Evolutionary conservation across 1,140 invertebrate species (phyloP), one percentile per base, ranked within the genome.

Genomic region (Caerostris darwini): DNA sequence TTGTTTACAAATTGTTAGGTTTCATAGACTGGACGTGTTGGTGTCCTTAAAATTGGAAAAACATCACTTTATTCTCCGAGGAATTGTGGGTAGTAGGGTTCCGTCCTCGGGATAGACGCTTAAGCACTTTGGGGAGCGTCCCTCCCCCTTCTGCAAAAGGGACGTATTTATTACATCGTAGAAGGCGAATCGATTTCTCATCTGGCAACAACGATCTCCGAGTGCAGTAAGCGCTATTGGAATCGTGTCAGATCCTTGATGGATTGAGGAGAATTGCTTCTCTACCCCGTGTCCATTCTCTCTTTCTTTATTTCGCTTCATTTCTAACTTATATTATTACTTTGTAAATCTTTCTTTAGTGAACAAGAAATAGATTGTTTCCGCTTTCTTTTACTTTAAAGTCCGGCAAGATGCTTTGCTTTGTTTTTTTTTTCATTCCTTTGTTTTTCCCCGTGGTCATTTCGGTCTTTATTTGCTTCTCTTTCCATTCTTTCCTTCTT

Each of bases 151-250:
- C 77, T 6, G 8, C 50, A 34, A 77, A 90, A 92, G 77, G 59
- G 77, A 92, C 91, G 91, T 92, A 92, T 92, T 92, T 92, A 92
- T 92, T 92, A 92, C 91, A 92, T 92, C 91, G 91, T 92, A 92
- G 81, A 92, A 92, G 82, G 61, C 67, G 91, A 92, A 92, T 92
- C 91, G 91, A 92, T 92, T 92, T 92, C 64, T 92, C 91, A 92
- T 92, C 82, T 92, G 91, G 91, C 91, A 92, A 92, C 91, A 92
- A 69, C 91, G 59, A 92, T 92, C 91, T 86, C 77, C 7, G 81
- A 92, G 91, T 54, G 64, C 64, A 92, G 91, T 86, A 92, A 92
- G 81, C 91, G 91, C 91, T 92, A 92, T 92, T 92, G 91, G 91
- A 92, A 86, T 92, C 91, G 82, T 92, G 91, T 92, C 91, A 92